Evolutionary conservation across 1,140 invertebrate genomes (phyloP), one percentile per base, ranked within the genome.

Genomic region (Dendroctonus ponderosae): DNA sequence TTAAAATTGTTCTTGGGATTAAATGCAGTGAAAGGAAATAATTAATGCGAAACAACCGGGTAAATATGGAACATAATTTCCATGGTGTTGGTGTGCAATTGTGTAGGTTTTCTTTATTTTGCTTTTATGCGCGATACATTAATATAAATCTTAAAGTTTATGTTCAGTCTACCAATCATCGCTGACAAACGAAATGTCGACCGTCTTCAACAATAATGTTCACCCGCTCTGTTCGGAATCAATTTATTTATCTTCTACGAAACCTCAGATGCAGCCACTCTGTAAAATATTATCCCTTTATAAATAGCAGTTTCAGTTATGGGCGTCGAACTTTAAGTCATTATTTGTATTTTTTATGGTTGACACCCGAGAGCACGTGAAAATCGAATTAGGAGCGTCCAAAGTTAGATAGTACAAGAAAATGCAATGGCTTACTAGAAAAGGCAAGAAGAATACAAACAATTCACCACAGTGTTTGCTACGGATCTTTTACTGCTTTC

Each of bases 131-230:
- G 43, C 41, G 39, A 54, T 61, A 62, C 67, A 66, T 69, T 69
- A 64, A 69, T 68, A 71, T 71, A 71, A 71, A 71, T 71, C 70
- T 71, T 69, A 52, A 52, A 60, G 52, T 71, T 71, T 71, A 71
- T 71, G 56, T 60, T 70, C 61, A 50, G 52, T 64, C 50, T 52
- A 69, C 67, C 66, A 71, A 69, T 71, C 70, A 71, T 69, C 64
- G 66, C 66, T 68, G 69, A 70, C 69, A 70, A 70, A 70, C 64
- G 67, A 71, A 71, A 66, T 60, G 67, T 69, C 70, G 70, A 71
- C 67, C 70, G 67, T 71, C 67, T 69, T 71, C 70, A 71, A 69
- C 70, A 71, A 71, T 71, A 71, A 64, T 49, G 63, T 59, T 66
- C 60, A 52, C 60, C 60, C 12, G 60, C 49, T 62, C 62, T 63